phyloP scores from a whole-genome alignment of 1,140 invertebrate genomes.

The Hermetia illucens region DNA sequence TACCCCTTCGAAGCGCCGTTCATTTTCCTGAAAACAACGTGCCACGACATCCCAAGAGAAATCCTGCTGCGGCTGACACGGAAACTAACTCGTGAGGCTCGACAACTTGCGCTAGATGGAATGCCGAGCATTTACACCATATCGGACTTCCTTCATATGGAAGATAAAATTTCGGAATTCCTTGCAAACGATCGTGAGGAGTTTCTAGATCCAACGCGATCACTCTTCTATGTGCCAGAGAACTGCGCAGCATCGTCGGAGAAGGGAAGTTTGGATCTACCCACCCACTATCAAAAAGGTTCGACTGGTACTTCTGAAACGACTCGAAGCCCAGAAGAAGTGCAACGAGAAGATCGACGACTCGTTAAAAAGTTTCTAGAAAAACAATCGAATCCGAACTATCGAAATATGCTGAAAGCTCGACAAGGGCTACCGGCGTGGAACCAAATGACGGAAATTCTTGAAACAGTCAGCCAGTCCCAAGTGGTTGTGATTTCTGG shows the following conservation, averaged over 20 bases:
- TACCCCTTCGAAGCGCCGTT: conserved; percentile 58
- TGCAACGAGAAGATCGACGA: conserved; percentile 41
- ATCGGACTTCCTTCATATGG: conserved; percentile 50
- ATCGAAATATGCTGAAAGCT: conserved; percentile 43
- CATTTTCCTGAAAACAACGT: conserved; percentile 47
- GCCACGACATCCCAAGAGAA: conserved; percentile 39
- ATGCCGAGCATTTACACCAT: conserved; percentile 52
- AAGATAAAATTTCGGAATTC: conserved; percentile 45
- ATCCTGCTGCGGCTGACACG: conserved; percentile 46
- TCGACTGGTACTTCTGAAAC: conserved; percentile 27
- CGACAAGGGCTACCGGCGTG: conserved; percentile 52
- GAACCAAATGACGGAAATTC: conserved; percentile 45
- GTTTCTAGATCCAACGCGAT: conserved; percentile 35
- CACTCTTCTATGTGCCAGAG: conserved; percentile 16
- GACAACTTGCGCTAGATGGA: conserved; percentile 42
- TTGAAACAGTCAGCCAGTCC: conserved; percentile 44
- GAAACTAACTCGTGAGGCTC: conserved; percentile 47
- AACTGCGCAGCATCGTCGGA: conserved; percentile 2
- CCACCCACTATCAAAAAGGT: conserved; percentile 45
- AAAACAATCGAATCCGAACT: conserved; percentile 41
- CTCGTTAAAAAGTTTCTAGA: conserved; percentile 42
- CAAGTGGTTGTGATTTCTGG: conserved; percentile 68
- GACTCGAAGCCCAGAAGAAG: conserved; percentile 33
- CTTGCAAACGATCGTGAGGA: conserved; percentile 37
- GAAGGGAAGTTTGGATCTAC: conserved; percentile 13